Base-by-base conservation (phyloP, 1,140 invertebrate species). In the Pogonognathellus flavescens region DNA sequence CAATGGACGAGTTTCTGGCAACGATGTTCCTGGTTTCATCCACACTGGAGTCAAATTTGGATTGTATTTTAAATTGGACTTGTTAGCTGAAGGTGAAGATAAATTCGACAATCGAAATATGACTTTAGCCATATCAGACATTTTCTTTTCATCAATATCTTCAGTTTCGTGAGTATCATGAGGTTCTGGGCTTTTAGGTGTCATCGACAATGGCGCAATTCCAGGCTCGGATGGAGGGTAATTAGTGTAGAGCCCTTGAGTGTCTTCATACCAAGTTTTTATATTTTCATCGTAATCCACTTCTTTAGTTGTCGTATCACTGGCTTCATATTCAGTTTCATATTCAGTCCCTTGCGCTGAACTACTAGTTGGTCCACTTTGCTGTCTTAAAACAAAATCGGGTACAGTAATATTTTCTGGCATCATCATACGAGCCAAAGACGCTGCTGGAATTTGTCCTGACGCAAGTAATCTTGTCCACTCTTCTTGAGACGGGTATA, bases 51-150 rank as follows among this genome's bases (percentile, higher is more conserved):
- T 59, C 9, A 4, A 1, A 60, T 16, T 60, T 60, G 2, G n/a
- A 0, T 57, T 9, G 18, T 82, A 16, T 8, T 55, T 11, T 6
- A 18, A 20, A 31, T 82, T 60, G 18, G 10, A 5, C 8, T 62
- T 57, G 20, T 20, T 22, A 18, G 20, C 20, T 13, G 3, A 20
- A 14, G 50, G 22, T 18, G 82, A 31, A 0, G 57, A 60, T 49
- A 86, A 20, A 53, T 83, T 84, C 7, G 85, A 86, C 13, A 86
- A 18, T 20, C 55, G 82, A 41, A 86, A 86, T 22, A 86, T 86
- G 13, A 84, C 57, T 59, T 83, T 83, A 5, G 85, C 85, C 82
- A 83, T 86, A 13, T 86, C 85, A 7, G 85, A 86, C 85, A 86
- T 86, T 83, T 76, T 50, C 10, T 60, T n/a, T 49, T 82, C 81